Conservation (phyloP, 2,113 vertebrate genomes). For the Phaethornis superciliosus region DNA sequence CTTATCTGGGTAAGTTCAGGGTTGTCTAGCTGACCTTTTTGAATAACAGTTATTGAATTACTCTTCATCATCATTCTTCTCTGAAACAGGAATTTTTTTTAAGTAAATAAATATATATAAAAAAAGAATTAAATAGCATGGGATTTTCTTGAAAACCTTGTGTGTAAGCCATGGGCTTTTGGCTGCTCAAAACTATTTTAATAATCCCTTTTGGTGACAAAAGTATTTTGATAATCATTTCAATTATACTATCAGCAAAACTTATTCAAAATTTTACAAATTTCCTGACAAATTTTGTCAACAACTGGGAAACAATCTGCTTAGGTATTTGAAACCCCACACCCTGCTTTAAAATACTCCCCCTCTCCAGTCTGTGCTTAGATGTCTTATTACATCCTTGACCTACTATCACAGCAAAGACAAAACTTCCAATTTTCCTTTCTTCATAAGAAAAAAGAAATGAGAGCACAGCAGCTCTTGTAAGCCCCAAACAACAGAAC, state of each 20-base stretch:
- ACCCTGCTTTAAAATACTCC: not conserved
- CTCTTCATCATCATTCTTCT: not conserved
- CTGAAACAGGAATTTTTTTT: not conserved
- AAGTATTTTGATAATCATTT: not conserved
- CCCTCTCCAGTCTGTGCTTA: not conserved
- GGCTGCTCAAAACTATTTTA: not conserved
- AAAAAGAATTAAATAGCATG: not conserved
- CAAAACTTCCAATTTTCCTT: not conserved
- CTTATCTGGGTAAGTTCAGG: not conserved
- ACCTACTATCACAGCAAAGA: accelerated
- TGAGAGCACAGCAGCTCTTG: not conserved
- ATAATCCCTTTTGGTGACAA: not conserved
- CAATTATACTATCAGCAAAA: not conserved
- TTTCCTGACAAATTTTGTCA: not conserved
- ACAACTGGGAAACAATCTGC: not conserved
- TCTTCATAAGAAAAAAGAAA: not conserved
- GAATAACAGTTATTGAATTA: not conserved
- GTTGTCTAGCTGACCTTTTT: not conserved
- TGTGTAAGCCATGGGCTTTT: not conserved
- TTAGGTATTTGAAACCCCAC: not conserved
- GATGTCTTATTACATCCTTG: not conserved
- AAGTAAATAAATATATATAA: not conserved
- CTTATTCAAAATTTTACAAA: not conserved
- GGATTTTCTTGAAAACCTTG: not conserved
- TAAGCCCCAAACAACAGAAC: not conserved